Evolutionary conservation across 2,888 invertebrate species (phyloP), one percentile per base, ranked within the genome.

Genomic region (Apoda limacodes): DNA sequence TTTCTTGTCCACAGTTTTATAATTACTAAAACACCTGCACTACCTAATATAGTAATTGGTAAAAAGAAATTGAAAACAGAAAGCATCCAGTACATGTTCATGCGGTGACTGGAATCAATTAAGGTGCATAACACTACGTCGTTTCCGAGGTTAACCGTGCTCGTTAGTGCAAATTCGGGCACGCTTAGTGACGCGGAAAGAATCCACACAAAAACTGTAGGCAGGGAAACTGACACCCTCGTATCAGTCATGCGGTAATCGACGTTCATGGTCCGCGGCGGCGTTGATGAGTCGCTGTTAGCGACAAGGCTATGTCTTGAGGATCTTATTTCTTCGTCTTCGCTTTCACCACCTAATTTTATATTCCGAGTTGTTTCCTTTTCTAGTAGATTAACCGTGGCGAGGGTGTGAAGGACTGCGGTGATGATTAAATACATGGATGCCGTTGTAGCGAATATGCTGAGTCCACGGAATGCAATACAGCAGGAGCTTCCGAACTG

Each of bases 141-240:
- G 24, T 60, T 52, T 31, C 72, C 68, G 4, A 67, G 48, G 35
- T 64, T 59, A 25, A 82, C 55, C 24, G 74, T 75, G 4, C 82
- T 75, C 4, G 85, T 81, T 39, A 85, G 58, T 14, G 75, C 68
- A 52, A 82, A 84, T 45, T 83, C 83, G 6, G 86, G 86, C 26
- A 86, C 70, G 52, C 86, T 84, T 19, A 85, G 54, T 1, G 86
- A 86, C 23, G 78, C 53, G 19, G 84, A 74, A 26, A 85, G 52
- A 39, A 84, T 67, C 86, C 86, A 86, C 26, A 85, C 72, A 41
- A 85, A 80, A 32, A 82, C 49, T 13, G 76, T 67, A 1, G 86
- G 86, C 26, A 82, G 68, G 20, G 76, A 54, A 13, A 84, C 76
- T 9, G 83, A 74, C 20, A 85, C 60, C 39, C 50, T 57, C 2